A percentile compares a stretch with the other conserved stretches of the same genome.
phyloP scores from a whole-genome alignment of 2,888 invertebrate species.

The Tinea pellionella region DNA sequence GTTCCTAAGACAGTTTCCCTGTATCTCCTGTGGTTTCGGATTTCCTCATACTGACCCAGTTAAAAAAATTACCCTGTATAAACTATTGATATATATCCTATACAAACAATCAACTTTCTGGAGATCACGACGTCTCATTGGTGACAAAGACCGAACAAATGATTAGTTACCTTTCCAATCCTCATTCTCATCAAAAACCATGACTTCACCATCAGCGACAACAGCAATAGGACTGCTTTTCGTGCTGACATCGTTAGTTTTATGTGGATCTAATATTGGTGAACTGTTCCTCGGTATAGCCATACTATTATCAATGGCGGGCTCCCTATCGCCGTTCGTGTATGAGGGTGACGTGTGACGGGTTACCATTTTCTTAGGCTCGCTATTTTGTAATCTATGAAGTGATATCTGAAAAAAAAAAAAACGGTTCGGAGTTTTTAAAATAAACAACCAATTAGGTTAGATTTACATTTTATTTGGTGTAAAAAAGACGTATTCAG shows the following conservation, averaged over 20 bases:
- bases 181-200: slow-evolving; percentile 89
- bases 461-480: too few relatives aligned
- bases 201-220: slow-evolving; percentile 81
- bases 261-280: slow-evolving; percentile 58
- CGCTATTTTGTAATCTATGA: slow-evolving; percentile 54
- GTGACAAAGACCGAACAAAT: too few relatives aligned
- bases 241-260: slow-evolving; percentile 49
- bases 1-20: too few relatives aligned
- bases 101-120: too few relatives aligned
- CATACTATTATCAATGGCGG: slow-evolving; percentile 37
- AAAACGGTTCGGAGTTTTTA: too few relatives aligned
- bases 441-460: background rate
- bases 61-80: too few relatives aligned
- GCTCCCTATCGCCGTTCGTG: slow-evolving; percentile 54
- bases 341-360: slow-evolving; percentile 59
- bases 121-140: too few relatives aligned
- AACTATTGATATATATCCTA: too few relatives aligned
- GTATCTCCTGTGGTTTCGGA: too few relatives aligned
- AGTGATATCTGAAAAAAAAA: slow-evolving; percentile 50
- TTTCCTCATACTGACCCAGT: too few relatives aligned
- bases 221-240: slow-evolving; percentile 70
- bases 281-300: slow-evolving; percentile 62
- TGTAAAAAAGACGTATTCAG: too few relatives aligned
- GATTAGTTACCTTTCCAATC: slow-evolving; percentile 78
- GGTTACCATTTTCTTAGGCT: slow-evolving; percentile 61